Base-by-base conservation (phyloP, 2,888 invertebrate genomes). In the Cryptops parisi region DNA sequence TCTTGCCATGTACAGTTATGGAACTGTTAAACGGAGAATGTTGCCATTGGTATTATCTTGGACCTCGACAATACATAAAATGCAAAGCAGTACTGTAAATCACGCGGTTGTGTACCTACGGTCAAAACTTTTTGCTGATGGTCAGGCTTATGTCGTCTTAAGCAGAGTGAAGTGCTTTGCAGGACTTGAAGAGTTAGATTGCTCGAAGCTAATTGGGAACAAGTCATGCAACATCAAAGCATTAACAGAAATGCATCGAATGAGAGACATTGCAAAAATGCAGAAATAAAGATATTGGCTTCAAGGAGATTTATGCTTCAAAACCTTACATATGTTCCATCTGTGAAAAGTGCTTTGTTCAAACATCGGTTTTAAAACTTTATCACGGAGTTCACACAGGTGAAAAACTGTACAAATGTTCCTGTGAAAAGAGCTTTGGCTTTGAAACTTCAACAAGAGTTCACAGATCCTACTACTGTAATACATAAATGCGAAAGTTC, bases 121-220 rank as follows among this genome's bases (percentile, higher is more conserved):
- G 6, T n/a, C 41, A 21, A 17, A 6, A 50, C 40, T 50, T 4
- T 46, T 46, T 23, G 51, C 45, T 6, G 4, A 21, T 9, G 51
- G 51, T 40, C 51, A 50, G 19, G 51, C 51, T 6, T 44, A 50
- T 45, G 51, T 50, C 5, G 51, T 43, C 4, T 22, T 50, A 4
- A 50, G 51, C 46, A 41, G 43, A 6, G 51, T 50, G 5, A 21
- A 12, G 19, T 50, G 44, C 6, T 23, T 44, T 15, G 43, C 46
- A 21, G 43, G 51, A 21, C 19, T 50, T 4, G 6, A 19, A 44
- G 46, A 22, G 6, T 41, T 22, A 21, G 51, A 50, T 22, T 47
- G 22, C 43, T 21, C 41, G 9, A 50, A 50, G 19, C 51, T 50
- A 6, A 22, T 43, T 19, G 51, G 51, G 5, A 50, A n/a, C 4